Conservation (phyloP, 2,888 invertebrate species). For the Lypha dubia region DNA sequence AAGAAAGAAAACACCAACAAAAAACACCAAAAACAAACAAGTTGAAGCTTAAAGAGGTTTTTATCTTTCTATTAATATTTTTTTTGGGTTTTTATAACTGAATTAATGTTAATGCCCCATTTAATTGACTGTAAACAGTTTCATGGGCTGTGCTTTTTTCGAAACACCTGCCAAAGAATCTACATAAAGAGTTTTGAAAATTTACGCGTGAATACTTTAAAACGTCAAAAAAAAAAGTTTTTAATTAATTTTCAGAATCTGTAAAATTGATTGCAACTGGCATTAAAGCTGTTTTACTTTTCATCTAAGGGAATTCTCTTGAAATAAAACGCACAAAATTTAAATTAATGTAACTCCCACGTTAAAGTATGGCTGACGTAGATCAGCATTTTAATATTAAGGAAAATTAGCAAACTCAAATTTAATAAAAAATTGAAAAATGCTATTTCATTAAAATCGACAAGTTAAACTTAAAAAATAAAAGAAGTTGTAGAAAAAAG, state of each 20-base stretch:
- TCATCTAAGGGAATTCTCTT: background rate
- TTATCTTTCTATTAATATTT: slow-evolving; percentile 1
- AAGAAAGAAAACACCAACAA: slow-evolving; percentile 1
- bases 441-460: too few relatives aligned
- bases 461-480: too few relatives aligned
- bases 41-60: slow-evolving; percentile 29
- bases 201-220: slow-evolving; percentile 20
- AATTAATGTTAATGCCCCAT: slow-evolving; percentile 27
- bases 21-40: slow-evolving; percentile 22
- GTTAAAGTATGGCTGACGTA: too few relatives aligned
- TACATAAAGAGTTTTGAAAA: slow-evolving; percentile 2
- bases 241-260: background rate
- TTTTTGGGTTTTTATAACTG: too few relatives aligned
- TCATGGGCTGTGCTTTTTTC: background rate
- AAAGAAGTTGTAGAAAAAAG: too few relatives aligned
- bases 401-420: too few relatives aligned
- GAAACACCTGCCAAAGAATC: background rate
- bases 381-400: background rate
- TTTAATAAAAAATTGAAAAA: too few relatives aligned
- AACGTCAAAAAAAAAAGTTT: slow-evolving; percentile 5
- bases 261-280: background rate
- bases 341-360: background rate
- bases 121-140: slow-evolving; percentile 23
- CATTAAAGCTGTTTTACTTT: background rate
- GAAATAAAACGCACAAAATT: background rate